phyloP scores from a whole-genome alignment of 2,888 invertebrate genomes.

The Cylloceria caligata region DNA sequence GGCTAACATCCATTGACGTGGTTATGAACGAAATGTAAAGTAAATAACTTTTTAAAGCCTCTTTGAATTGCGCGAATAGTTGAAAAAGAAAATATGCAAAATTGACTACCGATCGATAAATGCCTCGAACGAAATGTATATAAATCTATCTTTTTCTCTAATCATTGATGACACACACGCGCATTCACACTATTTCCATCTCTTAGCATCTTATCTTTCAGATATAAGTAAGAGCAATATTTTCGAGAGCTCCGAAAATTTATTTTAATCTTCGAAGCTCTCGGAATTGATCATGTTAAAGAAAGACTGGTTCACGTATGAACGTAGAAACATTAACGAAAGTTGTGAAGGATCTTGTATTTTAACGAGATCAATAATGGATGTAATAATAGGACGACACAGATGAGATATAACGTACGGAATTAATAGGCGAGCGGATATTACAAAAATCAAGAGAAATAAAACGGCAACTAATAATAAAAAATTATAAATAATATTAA shows the following conservation, averaged over 20 bases:
- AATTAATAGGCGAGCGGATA: constrained; percentile 1
- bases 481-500: not conserved
- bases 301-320: constrained; percentile 33
- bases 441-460: not conserved
- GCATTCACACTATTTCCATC: constrained; percentile 50
- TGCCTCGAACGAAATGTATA: constrained; percentile 52
- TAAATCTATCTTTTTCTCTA: constrained; percentile 39
- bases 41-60: constrained; percentile 52
- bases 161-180: not conserved
- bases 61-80: constrained; percentile 29
- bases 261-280: not conserved
- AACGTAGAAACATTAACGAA: constrained; percentile 37
- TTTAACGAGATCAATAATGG: not conserved
- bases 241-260: constrained; percentile 21
- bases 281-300: constrained; percentile 14
- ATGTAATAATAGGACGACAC: constrained; percentile 3
- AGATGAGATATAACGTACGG: not conserved
- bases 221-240: constrained; percentile 29
- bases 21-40: constrained; percentile 44
- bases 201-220: constrained; percentile 62
- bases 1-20: constrained; percentile 3
- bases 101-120: constrained; percentile 2
- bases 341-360: constrained; percentile 16
- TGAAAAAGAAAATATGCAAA: not conserved
- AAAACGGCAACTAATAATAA: not conserved